Percentiles rank a stretch among this genome's conserved stretches.
Conservation (phyloP, 1,140 invertebrate genomes). For the Ceratina calcarata region DNA sequence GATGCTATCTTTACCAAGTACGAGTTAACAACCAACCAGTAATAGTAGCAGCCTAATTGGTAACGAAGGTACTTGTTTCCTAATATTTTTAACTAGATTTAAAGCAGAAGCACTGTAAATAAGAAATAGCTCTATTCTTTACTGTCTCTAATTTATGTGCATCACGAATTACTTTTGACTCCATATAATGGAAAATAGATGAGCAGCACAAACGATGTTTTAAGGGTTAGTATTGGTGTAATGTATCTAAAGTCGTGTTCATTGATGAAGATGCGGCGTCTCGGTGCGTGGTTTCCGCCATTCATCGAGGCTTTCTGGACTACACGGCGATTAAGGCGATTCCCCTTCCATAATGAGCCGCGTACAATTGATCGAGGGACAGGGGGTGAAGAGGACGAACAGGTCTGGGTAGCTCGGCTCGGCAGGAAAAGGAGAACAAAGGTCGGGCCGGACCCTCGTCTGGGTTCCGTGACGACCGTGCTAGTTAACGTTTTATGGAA, state of each 20-base stretch:
- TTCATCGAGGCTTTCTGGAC: neutral
- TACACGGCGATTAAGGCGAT: conserved; percentile 11
- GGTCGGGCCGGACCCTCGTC: conserved; percentile 32
- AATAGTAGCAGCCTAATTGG: neutral
- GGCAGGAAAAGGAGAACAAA: conserved; percentile 52
- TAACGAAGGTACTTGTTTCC: neutral
- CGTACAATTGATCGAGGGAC: conserved; percentile 19
- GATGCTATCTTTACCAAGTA: neutral
- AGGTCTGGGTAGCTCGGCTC: neutral
- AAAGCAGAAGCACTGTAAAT: neutral
- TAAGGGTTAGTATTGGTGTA: no score
- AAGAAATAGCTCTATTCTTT: no score
- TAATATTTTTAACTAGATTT: neutral
- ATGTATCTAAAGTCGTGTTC: no score
- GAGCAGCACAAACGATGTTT: no score
- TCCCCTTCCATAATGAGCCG: neutral
- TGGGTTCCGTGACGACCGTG: conserved; percentile 53
- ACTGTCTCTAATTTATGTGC: no score
- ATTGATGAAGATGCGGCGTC: neutral
- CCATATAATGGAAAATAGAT: no score
- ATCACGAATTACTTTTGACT: no score
- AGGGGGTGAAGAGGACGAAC: neutral
- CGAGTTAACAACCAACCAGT: neutral
- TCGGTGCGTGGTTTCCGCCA: neutral
- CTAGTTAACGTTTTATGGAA: conserved; percentile 51